Evolutionary conservation across 2,113 vertebrate species (phyloP), one percentile per base, ranked within the genome.

Genomic region (Platichthys stellatus): DNA sequence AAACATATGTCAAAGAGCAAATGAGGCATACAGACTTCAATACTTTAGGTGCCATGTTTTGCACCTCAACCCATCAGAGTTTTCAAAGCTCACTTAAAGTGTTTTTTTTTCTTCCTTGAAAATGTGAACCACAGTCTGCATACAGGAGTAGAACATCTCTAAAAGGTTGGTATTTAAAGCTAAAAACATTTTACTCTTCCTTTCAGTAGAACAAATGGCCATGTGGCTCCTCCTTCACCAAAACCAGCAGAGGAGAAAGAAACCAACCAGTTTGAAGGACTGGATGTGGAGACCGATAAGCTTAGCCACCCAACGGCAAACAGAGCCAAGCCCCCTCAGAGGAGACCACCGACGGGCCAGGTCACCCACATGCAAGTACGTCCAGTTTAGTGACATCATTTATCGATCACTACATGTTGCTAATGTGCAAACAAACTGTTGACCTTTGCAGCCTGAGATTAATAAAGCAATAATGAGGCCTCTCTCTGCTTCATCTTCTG

Each of bases 271-370:
- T 94, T 95, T 76, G 93, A 94, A 8, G 88, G 85, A 8, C 17
- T 94, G 28, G 91, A 93, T 2, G 82, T 93, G 59, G 78, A 81
- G 35, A 83, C 89, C n/a, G 88, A 89, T 26, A 95, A 93, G 86
- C 88, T 95, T 63, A 94, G 15, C 72, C 94, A 95, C 72, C 94
- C 93, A 4, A 95, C 94, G 13, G 94, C 92, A 38, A 92, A 91
- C 88, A 86, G 94, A 86, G 94, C 93, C 61, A 95, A 94, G 75
- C 94, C 93, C 7, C 94, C 94, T 0, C 88, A 92, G 43, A 92
- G 94, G 69, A 92, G 94, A 90, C 94, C 92, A 0, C 94, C 94
- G 0, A 82, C 93, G 28, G 84, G 63, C 49, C 79, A 76, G 21
- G 59, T 23, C 35, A 18, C 74, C 24, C 31, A 74, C 2, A 31